Evolutionary conservation across 2,113 vertebrate genomes (phyloP), one percentile per base, ranked within the genome.

Genomic region (Nasalis larvatus): DNA sequence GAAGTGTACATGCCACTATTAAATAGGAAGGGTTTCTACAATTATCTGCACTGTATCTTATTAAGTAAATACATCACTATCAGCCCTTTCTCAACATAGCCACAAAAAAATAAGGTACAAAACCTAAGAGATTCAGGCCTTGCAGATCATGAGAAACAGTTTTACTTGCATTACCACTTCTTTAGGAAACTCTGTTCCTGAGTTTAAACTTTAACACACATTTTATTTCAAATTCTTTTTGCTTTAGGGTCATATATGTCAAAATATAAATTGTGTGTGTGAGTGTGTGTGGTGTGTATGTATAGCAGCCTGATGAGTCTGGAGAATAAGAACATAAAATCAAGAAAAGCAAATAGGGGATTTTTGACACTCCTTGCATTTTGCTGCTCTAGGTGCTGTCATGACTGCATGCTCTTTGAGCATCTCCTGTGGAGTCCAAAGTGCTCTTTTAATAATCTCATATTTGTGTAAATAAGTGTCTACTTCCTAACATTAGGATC

Each of bases 211-310:
- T 56, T 60, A 87, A 86, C 11, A 94, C 9, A 81, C n/a, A 74
- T 76, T 96, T 96, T 37, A 86, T 80, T 96, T 97, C 94, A 35
- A 94, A 52, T 92, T 94, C 32, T 89, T 96, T 97, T 89, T 91
- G 40, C 37, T 91, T 47, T 89, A 69, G 5, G 89, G 47, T 89
- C 42, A 47, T 85, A 47, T 85, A 60, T 85, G 91, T 94, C 12
- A 89, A 81, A 94, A 92, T 78, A 58, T 84, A 54, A 84, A 23
- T 32, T 86, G 5, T 60, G 30, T 17, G 7, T 63, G 14, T 56
- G 58, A 23, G 6, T 35, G 6, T 84, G 32, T 47, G 40, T 81
- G 20, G 37, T 84, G 17, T 77, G 14, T 60, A 11, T 85, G 4
- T 56, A 1, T 35, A 90, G 52, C n/a, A 84, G 35, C n/a, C 63